phyloP scores from a whole-genome alignment of 2,888 invertebrate genomes.

The Venustoraphidia nigricollis region DNA sequence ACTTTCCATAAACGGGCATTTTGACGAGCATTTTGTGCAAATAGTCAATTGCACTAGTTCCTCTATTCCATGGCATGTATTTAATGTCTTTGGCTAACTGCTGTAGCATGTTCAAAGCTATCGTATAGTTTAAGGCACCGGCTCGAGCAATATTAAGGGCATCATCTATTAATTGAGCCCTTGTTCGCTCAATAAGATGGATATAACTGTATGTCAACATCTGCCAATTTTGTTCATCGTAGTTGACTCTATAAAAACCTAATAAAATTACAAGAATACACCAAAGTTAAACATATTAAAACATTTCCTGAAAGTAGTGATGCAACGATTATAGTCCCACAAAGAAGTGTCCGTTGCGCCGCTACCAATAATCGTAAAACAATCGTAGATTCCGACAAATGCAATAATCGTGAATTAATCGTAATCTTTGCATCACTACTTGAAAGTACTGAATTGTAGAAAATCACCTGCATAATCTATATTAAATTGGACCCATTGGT shows the following conservation, averaged over 20 bases:
- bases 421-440: too few species aligned
- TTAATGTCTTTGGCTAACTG: slow-evolving; percentile 34
- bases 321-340: too few species aligned
- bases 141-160: slow-evolving; percentile 40
- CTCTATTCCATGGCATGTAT: slow-evolving; percentile 43
- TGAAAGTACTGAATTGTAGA: slow-evolving; percentile 6
- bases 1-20: slow-evolving; percentile 41
- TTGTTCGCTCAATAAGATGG: slow-evolving; percentile 37
- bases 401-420: too few species aligned
- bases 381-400: too few species aligned
- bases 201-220: slow-evolving; percentile 35
- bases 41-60: slow-evolving; percentile 38
- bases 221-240: slow-evolving; percentile 44
- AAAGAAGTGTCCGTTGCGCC: too few species aligned
- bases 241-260: slow-evolving; percentile 50
- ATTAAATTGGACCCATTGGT: slow-evolving; percentile 46
- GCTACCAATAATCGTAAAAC: too few species aligned
- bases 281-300: slow-evolving; percentile 14
- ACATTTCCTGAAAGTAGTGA: too few species aligned
- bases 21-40: slow-evolving; percentile 38
- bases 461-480: slow-evolving; percentile 42
- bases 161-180: slow-evolving; percentile 57
- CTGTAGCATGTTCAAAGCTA: slow-evolving; percentile 35
- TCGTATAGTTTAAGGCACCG: slow-evolving; percentile 37
- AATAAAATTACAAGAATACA: slow-evolving; percentile 31